Evolutionary conservation across 2,113 vertebrate species (phyloP).

Genomic region (Prinia subflava): DNA sequence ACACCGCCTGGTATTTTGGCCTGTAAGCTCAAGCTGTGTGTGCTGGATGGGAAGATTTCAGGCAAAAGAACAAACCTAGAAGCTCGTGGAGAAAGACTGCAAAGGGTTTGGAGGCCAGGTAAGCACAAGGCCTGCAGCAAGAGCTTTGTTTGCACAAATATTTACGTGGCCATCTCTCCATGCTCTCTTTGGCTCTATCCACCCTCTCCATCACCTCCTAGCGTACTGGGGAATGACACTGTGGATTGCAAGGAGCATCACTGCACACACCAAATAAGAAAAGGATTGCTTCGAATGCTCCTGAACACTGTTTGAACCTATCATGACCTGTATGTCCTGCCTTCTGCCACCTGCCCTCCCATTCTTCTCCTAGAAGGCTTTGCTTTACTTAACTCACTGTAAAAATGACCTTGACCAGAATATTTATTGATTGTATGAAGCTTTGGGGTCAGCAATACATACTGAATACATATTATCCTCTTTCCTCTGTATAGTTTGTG

Average conservation of each 20-base stretch:
- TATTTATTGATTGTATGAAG: neutral
- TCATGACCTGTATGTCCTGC: neutral
- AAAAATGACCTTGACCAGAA: neutral
- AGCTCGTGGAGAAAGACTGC: neutral
- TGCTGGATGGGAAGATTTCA: neutral
- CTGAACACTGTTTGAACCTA: neutral
- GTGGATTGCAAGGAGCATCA: neutral
- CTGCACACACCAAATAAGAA: neutral
- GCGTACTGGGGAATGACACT: neutral
- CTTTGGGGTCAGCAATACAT: neutral
- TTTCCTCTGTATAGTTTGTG: neutral
- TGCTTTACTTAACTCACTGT: neutral
- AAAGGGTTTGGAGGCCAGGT: neutral
- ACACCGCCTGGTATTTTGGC: neutral
- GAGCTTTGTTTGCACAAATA: neutral
- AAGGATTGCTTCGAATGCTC: neutral
- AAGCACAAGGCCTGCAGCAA: neutral
- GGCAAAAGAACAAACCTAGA: neutral
- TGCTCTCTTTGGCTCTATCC: neutral
- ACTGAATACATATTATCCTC: neutral
- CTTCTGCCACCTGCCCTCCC: neutral
- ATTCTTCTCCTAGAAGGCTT: neutral
- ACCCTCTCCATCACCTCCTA: neutral
- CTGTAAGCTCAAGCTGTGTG: neutral
- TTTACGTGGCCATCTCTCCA: neutral